A percentile compares a stretch with the other conserved stretches of the same genome.
phyloP scores from a whole-genome alignment of 2,113 vertebrate species.

The Recurvirostra avosetta region DNA sequence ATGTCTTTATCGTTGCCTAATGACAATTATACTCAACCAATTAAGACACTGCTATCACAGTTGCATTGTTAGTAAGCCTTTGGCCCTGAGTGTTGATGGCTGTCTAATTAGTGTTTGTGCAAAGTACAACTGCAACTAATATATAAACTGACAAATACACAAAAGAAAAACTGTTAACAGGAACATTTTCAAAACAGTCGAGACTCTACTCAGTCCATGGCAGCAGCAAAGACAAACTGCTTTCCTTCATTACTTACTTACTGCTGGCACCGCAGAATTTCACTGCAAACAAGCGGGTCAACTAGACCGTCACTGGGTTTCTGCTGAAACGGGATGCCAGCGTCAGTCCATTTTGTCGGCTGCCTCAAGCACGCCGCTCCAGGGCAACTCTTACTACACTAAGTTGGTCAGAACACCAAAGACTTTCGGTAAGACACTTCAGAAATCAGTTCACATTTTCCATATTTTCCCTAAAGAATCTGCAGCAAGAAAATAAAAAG shows the following conservation, averaged over 20 bases:
- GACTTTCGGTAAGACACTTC: not conserved
- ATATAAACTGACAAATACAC: conserved; percentile 64
- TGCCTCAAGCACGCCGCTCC: not conserved
- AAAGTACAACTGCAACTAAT: conserved; percentile 72
- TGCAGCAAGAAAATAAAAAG: not conserved
- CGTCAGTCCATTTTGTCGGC: not conserved
- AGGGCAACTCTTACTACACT: not conserved
- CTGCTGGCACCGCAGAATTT: conserved; percentile 20
- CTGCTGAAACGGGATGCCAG: not conserved
- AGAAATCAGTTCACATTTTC: not conserved
- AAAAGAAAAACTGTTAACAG: conserved; percentile 51
- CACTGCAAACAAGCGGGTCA: conserved; percentile 49
- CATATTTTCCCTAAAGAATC: not conserved
- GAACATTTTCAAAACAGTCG: conserved; percentile 34
- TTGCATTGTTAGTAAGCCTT: conserved; percentile 73
- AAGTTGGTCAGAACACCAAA: not conserved
- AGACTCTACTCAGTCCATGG: not conserved
- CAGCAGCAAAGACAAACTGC: not conserved
- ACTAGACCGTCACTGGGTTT: not conserved
- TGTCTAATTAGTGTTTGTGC: conserved; percentile 73
- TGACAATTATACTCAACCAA: conserved; percentile 78
- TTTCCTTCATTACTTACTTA: not conserved
- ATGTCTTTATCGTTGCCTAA: conserved; percentile 78
- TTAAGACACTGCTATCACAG: conserved; percentile 76
- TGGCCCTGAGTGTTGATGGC: conserved; percentile 72